Base-by-base conservation (phyloP, 2,797 vertebrate genomes). In the Argentina silus region DNA sequence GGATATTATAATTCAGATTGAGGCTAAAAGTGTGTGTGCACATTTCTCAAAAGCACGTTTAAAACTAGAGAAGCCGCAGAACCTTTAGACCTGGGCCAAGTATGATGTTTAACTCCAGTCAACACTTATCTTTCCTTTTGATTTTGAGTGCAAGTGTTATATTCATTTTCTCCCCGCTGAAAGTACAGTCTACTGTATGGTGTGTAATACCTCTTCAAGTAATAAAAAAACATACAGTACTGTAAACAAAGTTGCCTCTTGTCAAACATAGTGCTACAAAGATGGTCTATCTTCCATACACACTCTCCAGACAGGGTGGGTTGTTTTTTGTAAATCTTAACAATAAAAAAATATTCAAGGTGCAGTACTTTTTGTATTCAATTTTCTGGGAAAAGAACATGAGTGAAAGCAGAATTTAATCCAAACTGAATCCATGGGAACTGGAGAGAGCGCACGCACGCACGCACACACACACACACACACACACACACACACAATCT, bases 1-100 rank as follows among this genome's bases (percentile, higher is more conserved):
- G 79, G 80, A 89, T 88, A 87, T 90, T 87, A 82, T 71, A 69
- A 79, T 75, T 83, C 79, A 80, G 80, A 84, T 78, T 77, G 73
- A 81, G 80, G 87, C 82, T 72, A 79, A 82, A 77, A 85, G 81
- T 84, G 50, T 62, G 69, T 48, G 62, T 43, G 66, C 23, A 68
- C 72, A 80, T 83, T 83, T 83, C 70, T 73, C 60, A 56, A 82
- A 86, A 85, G 66, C 71, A 59, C 11, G 60, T 50, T 62, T 7
- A 50, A 51, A 14, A 27, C 12, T 27, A 8, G 10, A 67, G 12
- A 43, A 50, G 47, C 47, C 42, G 17, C 17, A 45, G 61, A 14
- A 19, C 62, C 62, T 45, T n/a, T n/a, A 4, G 10, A 17, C 42
- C n/a, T 9, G 43, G 62, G 43, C 15, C 7, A 19, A 47, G 6